Evolutionary conservation across 2,113 vertebrate genomes (phyloP).

Genomic region (Bettongia penicillata): DNA sequence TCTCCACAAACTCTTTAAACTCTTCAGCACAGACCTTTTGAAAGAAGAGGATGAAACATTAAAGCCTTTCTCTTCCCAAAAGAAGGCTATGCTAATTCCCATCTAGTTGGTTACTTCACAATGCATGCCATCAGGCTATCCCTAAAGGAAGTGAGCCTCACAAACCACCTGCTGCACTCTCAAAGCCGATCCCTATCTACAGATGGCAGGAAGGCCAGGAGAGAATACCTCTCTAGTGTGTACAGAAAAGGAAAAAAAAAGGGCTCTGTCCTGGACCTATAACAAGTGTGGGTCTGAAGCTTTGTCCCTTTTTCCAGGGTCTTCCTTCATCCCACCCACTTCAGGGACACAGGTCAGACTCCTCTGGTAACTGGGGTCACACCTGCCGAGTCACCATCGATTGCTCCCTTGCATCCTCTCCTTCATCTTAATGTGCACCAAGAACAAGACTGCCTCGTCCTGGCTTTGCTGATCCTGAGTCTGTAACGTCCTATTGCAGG

Average conservation of each 20-base stretch:
- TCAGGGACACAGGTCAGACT: background rate
- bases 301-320: too few species aligned
- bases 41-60: constrained; percentile 12
- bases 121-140: background rate
- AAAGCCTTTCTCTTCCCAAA: background rate
- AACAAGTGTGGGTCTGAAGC: too few species aligned
- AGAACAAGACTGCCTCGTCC: background rate
- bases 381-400: background rate
- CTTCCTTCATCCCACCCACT: too few species aligned
- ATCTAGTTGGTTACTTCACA: background rate
- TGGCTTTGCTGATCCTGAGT: background rate
- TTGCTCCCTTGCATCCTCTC: background rate
- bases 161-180: background rate
- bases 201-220: background rate
- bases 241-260: too few species aligned
- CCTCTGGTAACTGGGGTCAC: background rate
- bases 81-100: background rate
- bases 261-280: background rate
- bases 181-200: background rate
- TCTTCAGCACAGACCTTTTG: constrained; percentile 90
- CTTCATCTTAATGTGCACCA: background rate
- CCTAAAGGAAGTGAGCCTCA: background rate
- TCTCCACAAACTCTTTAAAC: constrained; percentile 91
- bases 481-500: background rate
- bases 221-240: background rate